Evolutionary conservation across 2,113 vertebrate genomes (phyloP).

Genomic region (Pterocles burchelli): DNA sequence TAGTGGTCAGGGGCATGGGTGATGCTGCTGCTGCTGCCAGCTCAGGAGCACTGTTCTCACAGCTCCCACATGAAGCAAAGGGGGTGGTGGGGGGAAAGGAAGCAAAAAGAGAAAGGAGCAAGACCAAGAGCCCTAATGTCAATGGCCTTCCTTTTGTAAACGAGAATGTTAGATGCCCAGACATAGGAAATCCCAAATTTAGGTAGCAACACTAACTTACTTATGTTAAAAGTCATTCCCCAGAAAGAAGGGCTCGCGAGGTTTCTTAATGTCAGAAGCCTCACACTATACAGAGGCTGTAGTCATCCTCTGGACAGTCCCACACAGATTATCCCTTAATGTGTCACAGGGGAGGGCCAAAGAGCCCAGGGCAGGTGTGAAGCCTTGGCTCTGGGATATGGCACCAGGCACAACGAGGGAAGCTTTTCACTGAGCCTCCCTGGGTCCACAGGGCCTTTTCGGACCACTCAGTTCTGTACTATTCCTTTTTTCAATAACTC

Average conservation of each 20-base stretch:
- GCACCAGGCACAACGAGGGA: rapidly evolving
- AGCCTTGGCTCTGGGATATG: neutral
- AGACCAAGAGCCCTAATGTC: neutral
- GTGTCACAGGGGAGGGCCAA: neutral
- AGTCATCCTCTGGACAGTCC: neutral
- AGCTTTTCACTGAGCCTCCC: neutral
- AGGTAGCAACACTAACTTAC: neutral
- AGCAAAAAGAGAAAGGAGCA: neutral
- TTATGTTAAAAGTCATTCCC: neutral
- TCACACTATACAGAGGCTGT: neutral
- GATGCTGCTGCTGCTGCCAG: neutral
- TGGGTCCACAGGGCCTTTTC: neutral
- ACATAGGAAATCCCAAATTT: neutral
- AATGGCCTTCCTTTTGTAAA: neutral
- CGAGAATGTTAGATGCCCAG: neutral
- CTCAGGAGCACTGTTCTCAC: neutral
- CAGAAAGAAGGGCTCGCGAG: neutral
- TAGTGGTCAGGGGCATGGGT: neutral
- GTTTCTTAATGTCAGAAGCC: neutral
- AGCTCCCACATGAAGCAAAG: neutral
- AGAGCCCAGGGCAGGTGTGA: neutral
- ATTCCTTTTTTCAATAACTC: neutral
- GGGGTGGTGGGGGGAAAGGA: rapidly evolving
- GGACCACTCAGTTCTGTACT: neutral
- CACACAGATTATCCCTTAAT: neutral